Evolutionary conservation across 1,140 invertebrate species (phyloP).

Genomic region (Maconellicoccus hirsutus): DNA sequence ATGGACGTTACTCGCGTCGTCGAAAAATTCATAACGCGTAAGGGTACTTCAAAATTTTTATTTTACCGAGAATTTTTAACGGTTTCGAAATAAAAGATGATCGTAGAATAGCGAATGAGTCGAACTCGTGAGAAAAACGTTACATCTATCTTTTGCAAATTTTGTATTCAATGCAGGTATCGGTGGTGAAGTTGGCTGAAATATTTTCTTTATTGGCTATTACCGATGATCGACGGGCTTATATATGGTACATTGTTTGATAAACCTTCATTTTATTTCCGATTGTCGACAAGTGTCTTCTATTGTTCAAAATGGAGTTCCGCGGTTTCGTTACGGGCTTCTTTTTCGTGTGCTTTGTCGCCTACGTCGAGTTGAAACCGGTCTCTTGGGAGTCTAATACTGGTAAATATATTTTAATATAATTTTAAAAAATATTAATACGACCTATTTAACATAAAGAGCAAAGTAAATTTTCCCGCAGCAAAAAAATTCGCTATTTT

Average conservation of each 20-base stretch:
- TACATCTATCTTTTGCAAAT: background rate
- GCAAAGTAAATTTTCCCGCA: no score
- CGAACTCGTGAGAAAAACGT: background rate
- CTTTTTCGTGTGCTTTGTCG: background rate
- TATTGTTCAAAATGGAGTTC: background rate
- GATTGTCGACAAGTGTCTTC: background rate
- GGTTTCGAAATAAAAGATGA: background rate
- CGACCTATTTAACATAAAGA: no score
- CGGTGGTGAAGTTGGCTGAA: background rate
- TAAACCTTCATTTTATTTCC: background rate
- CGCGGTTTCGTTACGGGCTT: background rate
- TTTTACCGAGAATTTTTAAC: conserved; percentile 9
- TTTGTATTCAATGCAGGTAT: background rate
- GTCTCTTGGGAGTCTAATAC: background rate
- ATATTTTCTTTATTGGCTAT: conserved; percentile 1
- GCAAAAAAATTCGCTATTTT: no score
- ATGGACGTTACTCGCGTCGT: background rate
- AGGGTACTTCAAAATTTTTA: conserved; percentile 5
- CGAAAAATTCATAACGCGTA: conserved; percentile 8
- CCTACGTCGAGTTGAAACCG: background rate
- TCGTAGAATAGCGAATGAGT: conserved; percentile 8
- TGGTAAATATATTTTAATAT: no score
- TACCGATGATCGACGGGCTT: background rate
- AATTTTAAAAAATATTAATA: no score
- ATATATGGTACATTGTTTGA: background rate